phyloP scores from a whole-genome alignment of 2,888 invertebrate genomes.

The Tachina lurida region DNA sequence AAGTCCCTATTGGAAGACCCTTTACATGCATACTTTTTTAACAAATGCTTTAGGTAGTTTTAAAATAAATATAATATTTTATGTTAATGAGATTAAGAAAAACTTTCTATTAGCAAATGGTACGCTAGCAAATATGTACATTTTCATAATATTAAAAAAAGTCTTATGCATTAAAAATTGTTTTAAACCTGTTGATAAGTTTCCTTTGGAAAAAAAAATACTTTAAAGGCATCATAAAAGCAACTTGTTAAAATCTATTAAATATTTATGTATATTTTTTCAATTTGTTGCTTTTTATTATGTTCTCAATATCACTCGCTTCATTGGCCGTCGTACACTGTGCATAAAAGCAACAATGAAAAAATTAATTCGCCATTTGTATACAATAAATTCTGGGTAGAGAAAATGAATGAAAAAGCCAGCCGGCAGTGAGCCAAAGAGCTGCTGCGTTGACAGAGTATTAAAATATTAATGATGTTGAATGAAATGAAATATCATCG shows the following conservation, averaged over 20 bases:
- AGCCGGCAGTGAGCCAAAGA: conserved; percentile 3
- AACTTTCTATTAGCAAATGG: too few relatives aligned
- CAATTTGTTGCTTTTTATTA: conserved; percentile 11
- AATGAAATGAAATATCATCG: conserved; percentile 39
- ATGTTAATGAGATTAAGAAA: too few relatives aligned
- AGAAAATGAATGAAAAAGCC: neutral
- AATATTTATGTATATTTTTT: conserved; percentile 18
- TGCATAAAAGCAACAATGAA: neutral
- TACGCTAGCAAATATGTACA: too few relatives aligned
- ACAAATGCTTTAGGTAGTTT: too few relatives aligned
- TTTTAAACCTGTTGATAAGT: conserved; percentile 6
- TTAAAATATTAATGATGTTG: conserved; percentile 58
- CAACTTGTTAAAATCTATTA: conserved; percentile 40
- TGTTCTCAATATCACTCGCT: neutral
- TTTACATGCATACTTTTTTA: too few relatives aligned
- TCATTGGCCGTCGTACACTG: neutral
- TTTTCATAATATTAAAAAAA: neutral
- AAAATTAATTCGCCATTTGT: conserved; percentile 3
- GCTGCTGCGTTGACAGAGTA: conserved; percentile 20
- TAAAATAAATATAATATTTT: too few relatives aligned
- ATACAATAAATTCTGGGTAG: neutral
- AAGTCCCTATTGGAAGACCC: too few relatives aligned
- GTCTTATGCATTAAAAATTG: neutral
- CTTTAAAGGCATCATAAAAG: neutral
- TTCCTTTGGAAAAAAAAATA: conserved; percentile 12